Conservation (phyloP, 2,113 vertebrate species). For the Tamias sibiricus region DNA sequence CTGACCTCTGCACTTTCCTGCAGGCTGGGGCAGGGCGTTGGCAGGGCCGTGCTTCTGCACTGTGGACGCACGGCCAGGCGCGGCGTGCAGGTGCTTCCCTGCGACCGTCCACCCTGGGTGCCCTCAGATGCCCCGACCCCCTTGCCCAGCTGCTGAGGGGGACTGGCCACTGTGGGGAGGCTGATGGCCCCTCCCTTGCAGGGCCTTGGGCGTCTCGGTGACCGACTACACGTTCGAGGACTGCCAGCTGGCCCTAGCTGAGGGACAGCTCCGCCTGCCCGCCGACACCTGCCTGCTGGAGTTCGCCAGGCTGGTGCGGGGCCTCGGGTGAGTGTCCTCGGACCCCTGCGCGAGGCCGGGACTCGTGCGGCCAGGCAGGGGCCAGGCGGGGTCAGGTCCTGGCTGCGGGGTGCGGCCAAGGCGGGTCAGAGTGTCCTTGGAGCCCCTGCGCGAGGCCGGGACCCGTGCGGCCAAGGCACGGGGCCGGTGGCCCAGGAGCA, state of each 20-base stretch:
- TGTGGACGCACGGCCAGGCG: fast-evolving
- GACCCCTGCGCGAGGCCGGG: too few species aligned
- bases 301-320: slow-evolving; percentile 96
- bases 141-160: fast-evolving
- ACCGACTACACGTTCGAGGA: slow-evolving; percentile 99
- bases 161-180: too few species aligned
- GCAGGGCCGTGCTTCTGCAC: not conserved
- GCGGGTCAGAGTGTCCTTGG: too few species aligned
- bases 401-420: too few species aligned
- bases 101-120: not conserved
- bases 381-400: fast-evolving
- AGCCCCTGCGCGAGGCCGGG: fast-evolving
- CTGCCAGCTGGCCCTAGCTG: slow-evolving; percentile 97
- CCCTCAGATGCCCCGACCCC: not conserved
- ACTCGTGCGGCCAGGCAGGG: too few species aligned
- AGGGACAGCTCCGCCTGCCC: slow-evolving; percentile 95
- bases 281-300: slow-evolving; percentile 95
- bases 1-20: not conserved
- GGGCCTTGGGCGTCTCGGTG: slow-evolving; percentile 94
- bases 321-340: slow-evolving; percentile 91
- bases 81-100: not conserved
- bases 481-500: fast-evolving
- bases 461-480: fast-evolving
- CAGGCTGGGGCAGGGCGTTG: not conserved
- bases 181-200: slow-evolving; percentile 74